Evolutionary conservation across 1,140 invertebrate species (phyloP), one percentile per base, ranked within the genome.

Genomic region (Meloidogyne hapla): DNA sequence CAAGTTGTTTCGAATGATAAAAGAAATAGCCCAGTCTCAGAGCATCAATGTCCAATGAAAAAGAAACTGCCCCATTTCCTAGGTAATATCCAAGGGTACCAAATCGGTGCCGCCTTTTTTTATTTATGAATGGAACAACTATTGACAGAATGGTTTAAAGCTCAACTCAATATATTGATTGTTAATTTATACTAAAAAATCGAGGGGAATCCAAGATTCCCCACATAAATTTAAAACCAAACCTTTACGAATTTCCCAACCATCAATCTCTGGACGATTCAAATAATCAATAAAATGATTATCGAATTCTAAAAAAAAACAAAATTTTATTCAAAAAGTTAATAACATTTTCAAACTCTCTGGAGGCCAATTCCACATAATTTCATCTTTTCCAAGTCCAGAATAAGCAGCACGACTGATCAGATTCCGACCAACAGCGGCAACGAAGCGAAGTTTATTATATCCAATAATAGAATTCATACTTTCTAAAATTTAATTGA

Each of bases 251-350:
- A 96, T 91, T 90, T 97, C 94, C 96, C 96, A 99, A 61, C 92
- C 92, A 89, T 98, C 96, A 87, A 98, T 94, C 82, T 97, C 93
- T 62, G 91, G 90, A 68, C 93, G 91, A 87, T 91, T 93, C 89
- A 98, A 95, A 88, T 91, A 97, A 26, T 85, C 83, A 73, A 87
- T 87, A 76, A 87, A 87, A 72, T 87, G 83, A 33, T 86, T 83
- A 63, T 87, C 86, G 76, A 86, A 86, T 69, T 85, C 68, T 81
- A 40, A 75, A 56, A 23, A 12, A 15, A 25, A 63, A 33, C 26
- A 73, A 28, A 75, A 56, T 12, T 15, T 67, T 23, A 9, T 69
- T 10, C 18, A 48, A 64, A 6, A n/a, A n/a, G n/a, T n/a, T n/a
- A n/a, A n/a, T n/a, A 76, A 79, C 23, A 25, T 25, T 28, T 74